A percentile compares a stretch with the other conserved stretches of the same genome.
phyloP scores from a whole-genome alignment of 2,797 vertebrate species.

The Poliocrania exsul region DNA sequence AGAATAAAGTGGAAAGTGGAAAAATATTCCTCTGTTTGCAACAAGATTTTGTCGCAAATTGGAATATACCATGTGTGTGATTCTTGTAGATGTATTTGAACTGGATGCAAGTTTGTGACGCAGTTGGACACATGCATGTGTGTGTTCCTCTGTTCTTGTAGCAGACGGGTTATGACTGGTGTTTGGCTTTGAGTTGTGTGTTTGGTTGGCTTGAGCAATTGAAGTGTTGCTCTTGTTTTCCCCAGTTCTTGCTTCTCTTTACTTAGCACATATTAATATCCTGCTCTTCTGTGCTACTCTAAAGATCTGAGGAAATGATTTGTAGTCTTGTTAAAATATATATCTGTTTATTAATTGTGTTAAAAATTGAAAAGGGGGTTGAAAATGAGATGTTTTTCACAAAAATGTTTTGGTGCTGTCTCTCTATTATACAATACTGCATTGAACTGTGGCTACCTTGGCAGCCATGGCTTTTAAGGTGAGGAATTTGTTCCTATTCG shows the following conservation, averaged over 20 bases:
- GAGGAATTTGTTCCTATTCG: slow-evolving; percentile 28
- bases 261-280: background rate
- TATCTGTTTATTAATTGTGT: background rate
- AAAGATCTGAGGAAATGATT: background rate
- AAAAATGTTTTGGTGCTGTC: background rate
- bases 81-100: background rate
- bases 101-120: background rate
- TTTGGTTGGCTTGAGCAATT: background rate
- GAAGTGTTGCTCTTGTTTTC: background rate
- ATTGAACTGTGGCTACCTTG: background rate
- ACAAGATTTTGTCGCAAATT: background rate
- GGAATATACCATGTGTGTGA: fast-evolving
- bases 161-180: background rate
- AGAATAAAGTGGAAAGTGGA: background rate
- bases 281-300: background rate
- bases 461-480: background rate
- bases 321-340: background rate
- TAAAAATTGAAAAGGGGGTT: background rate
- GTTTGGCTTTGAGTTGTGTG: background rate
- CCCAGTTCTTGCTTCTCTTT: background rate
- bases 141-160: background rate
- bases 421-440: background rate
- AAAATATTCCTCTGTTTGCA: background rate
- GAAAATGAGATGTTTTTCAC: background rate
- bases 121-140: fast-evolving